These are phyloP conservation scores for Gisinianus flammeolus DNA, from an alignment of 2,888 invertebrate species.

Conservation along the genomic window DNA sequence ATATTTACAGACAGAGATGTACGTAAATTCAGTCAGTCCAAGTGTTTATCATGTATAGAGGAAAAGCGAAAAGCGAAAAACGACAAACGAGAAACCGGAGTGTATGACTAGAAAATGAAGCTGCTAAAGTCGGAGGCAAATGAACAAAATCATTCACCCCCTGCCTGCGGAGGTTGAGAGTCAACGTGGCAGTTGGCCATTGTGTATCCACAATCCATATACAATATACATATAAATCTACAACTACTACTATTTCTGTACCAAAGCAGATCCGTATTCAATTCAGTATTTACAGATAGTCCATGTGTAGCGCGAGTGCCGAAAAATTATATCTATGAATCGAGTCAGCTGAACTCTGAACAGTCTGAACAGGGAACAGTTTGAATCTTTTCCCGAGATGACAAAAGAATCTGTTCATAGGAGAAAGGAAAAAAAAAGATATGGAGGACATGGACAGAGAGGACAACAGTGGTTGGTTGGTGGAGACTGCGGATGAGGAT, in stretches of 20 bases:
- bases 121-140: constrained; percentile 27
- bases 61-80: not conserved
- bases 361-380: constrained; percentile 30
- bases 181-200: constrained; percentile 52
- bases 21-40: constrained; percentile 3
- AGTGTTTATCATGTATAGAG: constrained; percentile 18
- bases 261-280: not conserved
- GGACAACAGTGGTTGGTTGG: constrained; percentile 22
- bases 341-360: constrained; percentile 8
- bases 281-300: not conserved
- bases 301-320: not conserved
- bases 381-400: constrained; percentile 32
- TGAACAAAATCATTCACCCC: constrained; percentile 49
- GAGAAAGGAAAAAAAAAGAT: constrained; percentile 27
- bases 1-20: not conserved
- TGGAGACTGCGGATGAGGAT: not conserved
- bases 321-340: not conserved
- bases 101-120: constrained; percentile 22
- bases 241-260: not conserved
- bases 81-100: not conserved
- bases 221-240: not conserved
- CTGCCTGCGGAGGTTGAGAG: constrained; percentile 50
- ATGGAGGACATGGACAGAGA: constrained; percentile 26
- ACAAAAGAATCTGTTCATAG: constrained; percentile 34
- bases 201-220: not conserved